Conservation (phyloP, 92 coral and sea anemone genomes). For the Porites rus region DNA sequence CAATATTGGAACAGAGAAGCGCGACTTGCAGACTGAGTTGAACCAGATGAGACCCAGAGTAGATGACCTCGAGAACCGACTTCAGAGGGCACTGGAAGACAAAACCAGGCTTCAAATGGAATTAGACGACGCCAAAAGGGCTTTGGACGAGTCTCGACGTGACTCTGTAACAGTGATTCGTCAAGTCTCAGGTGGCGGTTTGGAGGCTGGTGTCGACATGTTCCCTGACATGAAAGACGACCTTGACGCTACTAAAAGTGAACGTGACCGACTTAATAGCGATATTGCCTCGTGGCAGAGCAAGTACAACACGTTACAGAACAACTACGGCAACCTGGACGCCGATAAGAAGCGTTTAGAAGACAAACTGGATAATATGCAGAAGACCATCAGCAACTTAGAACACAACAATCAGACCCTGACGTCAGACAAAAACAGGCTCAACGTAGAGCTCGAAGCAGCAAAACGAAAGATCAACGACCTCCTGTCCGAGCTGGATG, state of each 20-base stretch:
- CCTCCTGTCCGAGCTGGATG: slow-evolving; percentile 89
- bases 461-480: slow-evolving; percentile 89
- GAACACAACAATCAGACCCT: slow-evolving; percentile 90
- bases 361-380: slow-evolving; percentile 89
- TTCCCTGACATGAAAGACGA: slow-evolving; percentile 76
- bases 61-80: slow-evolving; percentile 75
- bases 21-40: slow-evolving; percentile 76
- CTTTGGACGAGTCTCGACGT: slow-evolving; percentile 28
- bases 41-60: slow-evolving; percentile 66
- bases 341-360: slow-evolving; percentile 84
- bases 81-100: slow-evolving; percentile 76
- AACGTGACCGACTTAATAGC: slow-evolving; percentile 77
- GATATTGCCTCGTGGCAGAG: slow-evolving; percentile 83
- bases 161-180: slow-evolving; percentile 70
- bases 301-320: slow-evolving; percentile 81
- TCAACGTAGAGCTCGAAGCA: slow-evolving; percentile 85
- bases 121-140: slow-evolving; percentile 50
- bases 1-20: slow-evolving; percentile 79
- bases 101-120: slow-evolving; percentile 80
- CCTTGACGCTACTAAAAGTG: slow-evolving; percentile 77
- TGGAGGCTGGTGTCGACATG: slow-evolving; percentile 79
- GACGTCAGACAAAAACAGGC: slow-evolving; percentile 85
- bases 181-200: slow-evolving; percentile 71
- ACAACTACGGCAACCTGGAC: slow-evolving; percentile 71
- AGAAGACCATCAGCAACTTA: slow-evolving; percentile 83